These are phyloP conservation scores for Lydus trimaculatus DNA, from an alignment of 2,888 invertebrate species.

Conservation along the genomic window DNA sequence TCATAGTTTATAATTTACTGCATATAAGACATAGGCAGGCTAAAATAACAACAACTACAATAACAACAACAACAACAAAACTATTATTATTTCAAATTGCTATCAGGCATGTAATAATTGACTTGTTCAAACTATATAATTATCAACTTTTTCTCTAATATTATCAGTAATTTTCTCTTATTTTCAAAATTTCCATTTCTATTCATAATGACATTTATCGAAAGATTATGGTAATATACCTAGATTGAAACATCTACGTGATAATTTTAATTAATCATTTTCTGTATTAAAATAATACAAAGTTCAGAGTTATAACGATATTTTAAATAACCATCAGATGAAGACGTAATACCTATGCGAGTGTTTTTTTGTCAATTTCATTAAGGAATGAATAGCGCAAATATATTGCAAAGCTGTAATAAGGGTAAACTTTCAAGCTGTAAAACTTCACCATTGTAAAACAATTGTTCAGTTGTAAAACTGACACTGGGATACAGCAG, in stretches of 20 bases:
- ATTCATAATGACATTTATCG: not conserved
- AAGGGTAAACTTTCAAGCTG: no score
- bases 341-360: no score
- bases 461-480: no score
- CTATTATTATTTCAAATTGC: constrained; percentile 4
- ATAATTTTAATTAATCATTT: not conserved
- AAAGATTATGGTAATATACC: not conserved
- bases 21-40: constrained; percentile 32
- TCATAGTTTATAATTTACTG: constrained; percentile 23
- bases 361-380: no score
- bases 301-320: no score
- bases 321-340: no score
- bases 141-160: constrained; percentile 8
- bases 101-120: constrained; percentile 4
- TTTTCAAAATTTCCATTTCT: not conserved
- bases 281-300: not conserved
- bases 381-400: no score
- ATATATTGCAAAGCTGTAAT: no score
- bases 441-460: no score
- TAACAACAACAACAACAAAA: constrained; percentile 39
- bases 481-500: no score
- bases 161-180: constrained; percentile 4
- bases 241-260: not conserved
- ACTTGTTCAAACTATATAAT: constrained; percentile 8
- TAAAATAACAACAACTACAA: constrained; percentile 36